Conservation (phyloP, 2,113 vertebrate genomes). For the Atrichornis clamosus region DNA sequence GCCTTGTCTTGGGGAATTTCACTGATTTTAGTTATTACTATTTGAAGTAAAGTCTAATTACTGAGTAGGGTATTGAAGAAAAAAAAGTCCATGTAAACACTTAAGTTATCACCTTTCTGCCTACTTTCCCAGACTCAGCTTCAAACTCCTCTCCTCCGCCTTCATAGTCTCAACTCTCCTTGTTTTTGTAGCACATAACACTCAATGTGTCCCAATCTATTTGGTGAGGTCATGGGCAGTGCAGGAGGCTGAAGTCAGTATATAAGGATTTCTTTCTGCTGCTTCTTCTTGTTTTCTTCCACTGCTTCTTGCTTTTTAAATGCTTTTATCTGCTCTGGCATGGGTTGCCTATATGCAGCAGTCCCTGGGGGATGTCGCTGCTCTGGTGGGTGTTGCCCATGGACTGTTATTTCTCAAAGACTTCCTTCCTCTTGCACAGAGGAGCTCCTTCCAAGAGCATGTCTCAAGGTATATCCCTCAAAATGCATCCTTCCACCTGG, state of each 20-base stretch:
- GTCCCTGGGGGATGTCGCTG: neutral
- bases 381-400: too few relatives aligned
- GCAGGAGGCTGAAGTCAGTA: neutral
- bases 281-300: neutral
- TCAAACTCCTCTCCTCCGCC: neutral
- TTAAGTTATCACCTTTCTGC: neutral
- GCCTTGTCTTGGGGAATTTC: neutral
- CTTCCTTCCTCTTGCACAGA: neutral
- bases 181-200: fast-evolving
- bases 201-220: neutral
- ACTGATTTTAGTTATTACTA: neutral
- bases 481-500: neutral
- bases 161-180: neutral
- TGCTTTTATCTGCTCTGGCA: neutral
- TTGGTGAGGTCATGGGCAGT: neutral
- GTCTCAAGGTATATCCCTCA: neutral
- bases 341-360: neutral
- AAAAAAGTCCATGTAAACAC: neutral
- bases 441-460: neutral
- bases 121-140: neutral
- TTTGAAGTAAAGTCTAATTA: neutral
- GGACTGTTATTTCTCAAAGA: neutral
- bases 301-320: neutral
- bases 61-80: neutral
- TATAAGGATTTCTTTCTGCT: neutral